Evolutionary conservation across 1,140 invertebrate genomes (phyloP), one percentile per base, ranked within the genome.

Genomic region (Rhopalosiphum padi): DNA sequence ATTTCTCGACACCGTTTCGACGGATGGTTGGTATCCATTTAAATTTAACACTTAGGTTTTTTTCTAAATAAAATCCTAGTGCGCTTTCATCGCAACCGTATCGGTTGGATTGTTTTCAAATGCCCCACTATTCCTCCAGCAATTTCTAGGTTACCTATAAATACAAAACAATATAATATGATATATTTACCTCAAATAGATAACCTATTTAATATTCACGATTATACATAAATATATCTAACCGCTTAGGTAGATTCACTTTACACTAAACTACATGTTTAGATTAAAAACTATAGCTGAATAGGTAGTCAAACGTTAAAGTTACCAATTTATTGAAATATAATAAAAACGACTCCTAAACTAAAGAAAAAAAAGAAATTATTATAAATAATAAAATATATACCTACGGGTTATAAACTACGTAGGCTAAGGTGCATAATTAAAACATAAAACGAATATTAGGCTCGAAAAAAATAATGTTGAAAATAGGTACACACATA

Each of bases 121-220:
- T 85, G 43, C 8, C 53, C 21, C 68, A 30, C 18, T 92, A 53
- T 92, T 92, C 91, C 77, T 92, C 46, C 4, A 25, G 91, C 82
- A 86, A 93, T 85, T 85, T 93, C 55, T 85, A 86, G 91, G 91
- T 93, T 85, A 93, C 91, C 91, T 51, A 48, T 53, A 91, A 21
- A 82, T 22, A n/a, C 60, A 77, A 77, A 77, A 77, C 11, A 77
- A 41, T 41, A 60, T 48, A 25, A 83, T 82, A 92, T 60, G 30
- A 60, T 60, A 30, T 68, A 85, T 86, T 92, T 92, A 85, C 91
- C 91, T 92, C 77, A 92, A 85, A 92, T 53, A 92, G 48, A 85
- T 41, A 83, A 51, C 11, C 68, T 60, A 85, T n/a, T 77, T 77
- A 77, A 77, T 77, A 85, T 83, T 51, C 91, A 85, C 43, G 8